Percentiles rank a stretch among this genome's conserved stretches.
These are phyloP conservation scores for Sebastes oblongus DNA, from an alignment of 2,797 vertebrate genomes.

Conservation along the genomic window DNA sequence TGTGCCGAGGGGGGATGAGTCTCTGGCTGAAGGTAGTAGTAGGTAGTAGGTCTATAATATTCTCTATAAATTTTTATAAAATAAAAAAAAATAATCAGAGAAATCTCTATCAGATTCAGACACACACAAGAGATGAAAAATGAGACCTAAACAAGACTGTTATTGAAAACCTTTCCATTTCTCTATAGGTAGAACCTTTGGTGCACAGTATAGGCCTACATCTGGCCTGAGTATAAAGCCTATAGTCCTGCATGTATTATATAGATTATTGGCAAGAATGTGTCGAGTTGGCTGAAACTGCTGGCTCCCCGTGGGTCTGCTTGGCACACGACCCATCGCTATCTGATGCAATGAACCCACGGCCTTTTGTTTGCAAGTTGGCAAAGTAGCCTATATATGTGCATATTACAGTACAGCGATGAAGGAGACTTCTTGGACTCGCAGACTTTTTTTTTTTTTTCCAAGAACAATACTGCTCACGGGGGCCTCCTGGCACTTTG, in stretches of 20 bases:
- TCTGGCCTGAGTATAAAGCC: conserved; percentile 11
- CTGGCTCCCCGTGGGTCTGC: conserved; percentile 45
- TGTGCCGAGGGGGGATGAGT: too few relatives aligned
- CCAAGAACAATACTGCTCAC: conserved; percentile 7
- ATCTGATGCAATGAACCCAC: conserved; percentile 57
- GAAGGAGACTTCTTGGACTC: conserved; percentile 3
- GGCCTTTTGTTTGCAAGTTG: conserved; percentile 60
- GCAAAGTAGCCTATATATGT: conserved; percentile 42
- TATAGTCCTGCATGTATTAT: conserved; percentile 42
- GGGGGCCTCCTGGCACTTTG: conserved; percentile 24
- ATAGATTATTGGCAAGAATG: conserved; percentile 62
- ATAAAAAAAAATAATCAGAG: background rate
- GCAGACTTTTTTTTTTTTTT: conserved; percentile 7
- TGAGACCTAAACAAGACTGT: background rate
- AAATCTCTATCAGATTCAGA: conserved; percentile 7
- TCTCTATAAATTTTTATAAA: background rate
- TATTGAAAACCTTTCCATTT: conserved; percentile 14
- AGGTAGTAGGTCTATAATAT: conserved; percentile 11
- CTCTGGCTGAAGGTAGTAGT: too few relatives aligned
- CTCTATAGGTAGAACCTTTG: background rate
- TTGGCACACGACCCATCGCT: conserved; percentile 52
- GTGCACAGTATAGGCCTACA: background rate
- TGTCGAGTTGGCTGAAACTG: conserved; percentile 66
- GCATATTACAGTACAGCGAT: conserved; percentile 4
- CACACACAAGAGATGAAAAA: background rate